phyloP scores from a whole-genome alignment of 1,140 invertebrate genomes.

The Magallana angulata region DNA sequence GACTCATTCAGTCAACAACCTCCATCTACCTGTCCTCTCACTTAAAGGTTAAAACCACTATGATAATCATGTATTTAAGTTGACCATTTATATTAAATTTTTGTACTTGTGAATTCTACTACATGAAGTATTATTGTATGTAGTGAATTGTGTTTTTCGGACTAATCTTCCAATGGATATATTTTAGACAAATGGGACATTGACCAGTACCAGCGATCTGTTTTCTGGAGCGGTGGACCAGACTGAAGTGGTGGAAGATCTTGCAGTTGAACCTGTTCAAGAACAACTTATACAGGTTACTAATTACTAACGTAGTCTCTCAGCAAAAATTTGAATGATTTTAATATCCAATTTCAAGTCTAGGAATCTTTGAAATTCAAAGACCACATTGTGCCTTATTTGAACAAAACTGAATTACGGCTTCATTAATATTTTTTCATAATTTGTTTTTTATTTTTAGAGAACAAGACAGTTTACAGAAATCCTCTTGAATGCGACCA shows the following conservation, averaged over 20 bases:
- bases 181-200: background rate
- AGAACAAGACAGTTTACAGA: conserved; percentile 24
- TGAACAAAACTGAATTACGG: background rate
- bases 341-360: too few species aligned
- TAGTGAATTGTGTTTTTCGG: too few species aligned
- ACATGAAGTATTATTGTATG: too few species aligned
- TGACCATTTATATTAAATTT: too few species aligned
- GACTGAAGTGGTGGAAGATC: background rate
- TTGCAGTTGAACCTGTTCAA: background rate
- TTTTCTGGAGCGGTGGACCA: conserved; percentile 20
- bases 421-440: too few species aligned
- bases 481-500: conserved; percentile 13
- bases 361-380: too few species aligned
- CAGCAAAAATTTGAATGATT: background rate
- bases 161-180: too few species aligned
- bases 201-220: background rate
- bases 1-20: conserved; percentile 41
- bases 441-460: background rate
- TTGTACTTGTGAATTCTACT: too few species aligned
- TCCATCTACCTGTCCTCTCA: conserved; percentile 32
- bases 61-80: too few species aligned
- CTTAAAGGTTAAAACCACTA: background rate
- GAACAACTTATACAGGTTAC: background rate
- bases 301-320: background rate
- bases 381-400: too few species aligned